phyloP scores from a whole-genome alignment of 2,797 vertebrate species.

The Sebastes oblongus region DNA sequence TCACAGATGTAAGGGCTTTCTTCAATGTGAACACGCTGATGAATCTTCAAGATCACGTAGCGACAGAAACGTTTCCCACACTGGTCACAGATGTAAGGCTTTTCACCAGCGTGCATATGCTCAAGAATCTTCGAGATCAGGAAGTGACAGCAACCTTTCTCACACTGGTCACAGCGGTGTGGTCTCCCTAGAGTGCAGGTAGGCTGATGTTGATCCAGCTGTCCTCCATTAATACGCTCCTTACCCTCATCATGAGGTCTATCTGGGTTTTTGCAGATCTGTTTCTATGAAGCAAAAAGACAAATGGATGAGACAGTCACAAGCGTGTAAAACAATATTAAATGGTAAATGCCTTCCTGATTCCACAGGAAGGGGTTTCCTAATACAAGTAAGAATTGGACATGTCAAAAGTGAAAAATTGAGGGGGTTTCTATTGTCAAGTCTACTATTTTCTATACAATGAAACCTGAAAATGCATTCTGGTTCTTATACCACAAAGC shows the following conservation, averaged over 20 bases:
- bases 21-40: too few relatives aligned
- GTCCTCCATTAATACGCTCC: neutral
- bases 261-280: neutral
- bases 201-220: neutral
- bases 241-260: neutral
- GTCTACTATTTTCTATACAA: neutral
- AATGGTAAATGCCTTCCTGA: neutral
- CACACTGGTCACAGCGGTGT: too few relatives aligned
- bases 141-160: too few relatives aligned
- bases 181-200: neutral
- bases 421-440: neutral
- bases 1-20: neutral
- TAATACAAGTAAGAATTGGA: neutral
- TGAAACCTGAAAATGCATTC: neutral
- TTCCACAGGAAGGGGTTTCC: neutral
- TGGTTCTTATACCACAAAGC: neutral
- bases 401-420: neutral
- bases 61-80: too few relatives aligned
- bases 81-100: too few relatives aligned
- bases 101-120: too few relatives aligned
- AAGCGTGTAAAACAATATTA: neutral
- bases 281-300: neutral
- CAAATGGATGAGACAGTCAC: neutral
- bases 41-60: too few relatives aligned
- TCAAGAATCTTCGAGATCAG: too few relatives aligned